Conservation (phyloP, 2,888 invertebrate species). For the Sesia apiformis region DNA sequence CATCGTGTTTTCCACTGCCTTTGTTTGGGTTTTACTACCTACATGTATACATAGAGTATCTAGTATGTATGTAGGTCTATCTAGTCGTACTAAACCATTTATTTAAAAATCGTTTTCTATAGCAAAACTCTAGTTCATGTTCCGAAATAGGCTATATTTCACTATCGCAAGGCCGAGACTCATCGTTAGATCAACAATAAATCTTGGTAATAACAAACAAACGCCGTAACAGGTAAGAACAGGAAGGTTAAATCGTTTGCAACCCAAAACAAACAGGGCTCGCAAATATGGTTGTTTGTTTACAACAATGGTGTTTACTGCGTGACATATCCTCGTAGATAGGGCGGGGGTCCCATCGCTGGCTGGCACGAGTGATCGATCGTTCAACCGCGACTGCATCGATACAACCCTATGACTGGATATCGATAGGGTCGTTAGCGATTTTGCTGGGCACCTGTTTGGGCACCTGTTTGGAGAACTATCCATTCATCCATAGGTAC, state of each 20-base stretch:
- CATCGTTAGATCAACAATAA: too few species aligned
- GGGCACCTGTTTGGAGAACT: neutral
- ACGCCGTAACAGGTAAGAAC: neutral
- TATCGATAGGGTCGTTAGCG: neutral
- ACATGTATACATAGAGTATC: too few species aligned
- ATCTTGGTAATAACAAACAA: too few species aligned
- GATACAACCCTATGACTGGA: neutral
- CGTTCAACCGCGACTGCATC: conserved; percentile 6
- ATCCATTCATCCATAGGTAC: neutral
- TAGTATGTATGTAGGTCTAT: too few species aligned
- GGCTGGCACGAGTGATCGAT: conserved; percentile 38
- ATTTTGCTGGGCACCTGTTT: neutral
- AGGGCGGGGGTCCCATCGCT: conserved; percentile 23
- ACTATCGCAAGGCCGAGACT: too few species aligned
- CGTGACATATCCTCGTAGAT: conserved; percentile 6
- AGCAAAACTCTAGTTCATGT: too few species aligned
- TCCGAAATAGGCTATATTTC: too few species aligned
- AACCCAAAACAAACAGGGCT: neutral
- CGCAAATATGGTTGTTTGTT: too few species aligned
- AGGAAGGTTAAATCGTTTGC: neutral
- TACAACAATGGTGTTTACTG: neutral
- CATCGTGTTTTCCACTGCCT: too few species aligned
- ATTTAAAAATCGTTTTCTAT: too few species aligned
- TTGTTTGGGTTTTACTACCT: too few species aligned
- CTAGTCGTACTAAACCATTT: too few species aligned